Percentiles rank a stretch among this genome's conserved stretches.
phyloP scores from a whole-genome alignment of 2,113 vertebrate species.

The Podarcis muralis region DNA sequence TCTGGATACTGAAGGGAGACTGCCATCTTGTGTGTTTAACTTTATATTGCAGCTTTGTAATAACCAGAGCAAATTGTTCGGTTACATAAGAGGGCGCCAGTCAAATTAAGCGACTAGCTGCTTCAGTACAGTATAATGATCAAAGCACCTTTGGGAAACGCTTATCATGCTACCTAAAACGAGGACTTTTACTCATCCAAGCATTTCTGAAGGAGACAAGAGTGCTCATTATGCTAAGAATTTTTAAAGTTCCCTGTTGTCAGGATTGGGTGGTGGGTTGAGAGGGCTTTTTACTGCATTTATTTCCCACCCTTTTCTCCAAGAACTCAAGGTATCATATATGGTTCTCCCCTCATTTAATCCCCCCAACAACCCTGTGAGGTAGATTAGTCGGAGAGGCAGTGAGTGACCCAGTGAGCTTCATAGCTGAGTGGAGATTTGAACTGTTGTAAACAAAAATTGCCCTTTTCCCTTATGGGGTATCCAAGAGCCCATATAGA shows the following conservation, averaged over 20 bases:
- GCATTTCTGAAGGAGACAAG: not conserved
- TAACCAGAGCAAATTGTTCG: not conserved
- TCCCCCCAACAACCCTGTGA: no score
- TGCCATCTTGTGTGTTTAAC: constrained; percentile 2
- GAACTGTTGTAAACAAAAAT: no score
- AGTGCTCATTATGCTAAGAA: not conserved
- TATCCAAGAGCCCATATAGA: no score
- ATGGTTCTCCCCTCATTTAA: no score
- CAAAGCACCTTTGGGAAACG: not conserved
- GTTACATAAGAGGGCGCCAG: not conserved
- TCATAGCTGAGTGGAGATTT: no score
- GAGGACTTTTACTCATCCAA: not conserved
- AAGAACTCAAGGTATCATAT: no score
- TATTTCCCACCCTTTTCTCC: no score
- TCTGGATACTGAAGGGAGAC: not conserved
- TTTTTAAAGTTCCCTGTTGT: not conserved
- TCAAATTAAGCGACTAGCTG: not conserved
- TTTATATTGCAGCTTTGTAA: not conserved
- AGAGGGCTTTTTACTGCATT: no score
- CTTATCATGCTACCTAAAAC: not conserved
- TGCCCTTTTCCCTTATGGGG: no score
- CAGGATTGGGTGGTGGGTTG: not conserved
- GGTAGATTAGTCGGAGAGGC: no score
- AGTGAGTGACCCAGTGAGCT: no score
- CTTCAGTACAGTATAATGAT: not conserved